These are phyloP conservation scores for Laupala kohalensis DNA, from an alignment of 1,140 invertebrate genomes.

Conservation along the genomic window DNA sequence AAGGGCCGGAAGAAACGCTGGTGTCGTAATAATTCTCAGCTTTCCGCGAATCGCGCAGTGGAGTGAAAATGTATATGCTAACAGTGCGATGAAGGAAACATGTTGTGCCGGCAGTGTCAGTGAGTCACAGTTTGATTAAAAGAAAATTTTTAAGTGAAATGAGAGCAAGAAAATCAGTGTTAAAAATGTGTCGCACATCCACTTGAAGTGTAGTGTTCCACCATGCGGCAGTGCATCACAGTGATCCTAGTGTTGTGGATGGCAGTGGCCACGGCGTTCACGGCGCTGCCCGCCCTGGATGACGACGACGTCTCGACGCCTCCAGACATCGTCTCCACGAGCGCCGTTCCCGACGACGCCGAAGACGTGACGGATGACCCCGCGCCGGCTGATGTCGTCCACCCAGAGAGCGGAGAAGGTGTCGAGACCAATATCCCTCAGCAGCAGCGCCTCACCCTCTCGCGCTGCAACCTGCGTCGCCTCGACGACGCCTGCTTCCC, in stretches of 20 bases:
- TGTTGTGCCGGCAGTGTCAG: neutral
- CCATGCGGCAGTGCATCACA: neutral
- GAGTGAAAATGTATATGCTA: neutral
- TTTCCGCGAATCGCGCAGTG: neutral
- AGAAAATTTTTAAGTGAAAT: no score
- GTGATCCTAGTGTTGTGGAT: neutral
- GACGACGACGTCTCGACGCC: neutral
- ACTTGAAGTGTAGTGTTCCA: neutral
- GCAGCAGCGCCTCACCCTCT: neutral
- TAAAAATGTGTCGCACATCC: no score
- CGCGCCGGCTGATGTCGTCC: no score
- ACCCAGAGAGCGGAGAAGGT: no score
- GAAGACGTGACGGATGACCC: no score
- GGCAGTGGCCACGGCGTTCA: neutral
- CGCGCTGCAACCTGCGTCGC: neutral
- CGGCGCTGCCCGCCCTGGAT: neutral
- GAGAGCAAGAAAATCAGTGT: no score
- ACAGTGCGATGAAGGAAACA: neutral
- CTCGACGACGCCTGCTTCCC: neutral
- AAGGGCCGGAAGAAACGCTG: neutral
- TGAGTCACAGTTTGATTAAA: no score
- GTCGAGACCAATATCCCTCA: no score
- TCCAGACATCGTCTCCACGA: no score
- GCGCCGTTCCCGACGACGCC: no score
- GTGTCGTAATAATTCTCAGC: neutral